phyloP scores from a whole-genome alignment of 2,888 invertebrate species.

The Meteorus cinctellus region DNA sequence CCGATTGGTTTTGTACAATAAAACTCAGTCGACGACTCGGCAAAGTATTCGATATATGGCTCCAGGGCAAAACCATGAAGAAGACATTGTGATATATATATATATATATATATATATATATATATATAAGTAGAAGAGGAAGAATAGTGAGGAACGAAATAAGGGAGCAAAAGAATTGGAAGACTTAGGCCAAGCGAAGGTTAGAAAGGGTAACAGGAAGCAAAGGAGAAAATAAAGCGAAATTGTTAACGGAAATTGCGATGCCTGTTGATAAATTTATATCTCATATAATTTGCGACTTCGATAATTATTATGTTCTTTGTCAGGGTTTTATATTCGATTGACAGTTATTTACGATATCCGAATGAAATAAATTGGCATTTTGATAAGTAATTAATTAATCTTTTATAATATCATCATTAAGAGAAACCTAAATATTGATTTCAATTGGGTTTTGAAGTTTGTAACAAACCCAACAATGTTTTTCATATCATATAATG shows the following conservation, averaged over 20 bases:
- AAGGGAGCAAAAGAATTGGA: neutral
- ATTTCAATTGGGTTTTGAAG: too few relatives aligned
- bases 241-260: constrained; percentile 56
- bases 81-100: neutral
- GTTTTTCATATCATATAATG: too few relatives aligned
- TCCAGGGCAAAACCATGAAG: neutral
- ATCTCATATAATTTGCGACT: constrained; percentile 48
- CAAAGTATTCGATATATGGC: constrained; percentile 19
- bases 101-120: neutral
- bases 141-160: neutral
- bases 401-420: too few relatives aligned
- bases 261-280: constrained; percentile 44
- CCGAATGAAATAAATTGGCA: too few relatives aligned
- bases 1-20: constrained; percentile 42
- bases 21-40: constrained; percentile 22
- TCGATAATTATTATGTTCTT: constrained; percentile 49
- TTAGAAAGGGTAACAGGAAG: constrained; percentile 8
- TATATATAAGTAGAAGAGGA: neutral
- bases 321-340: constrained; percentile 49
- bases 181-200: neutral
- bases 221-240: constrained; percentile 30
- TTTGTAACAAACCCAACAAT: too few relatives aligned
- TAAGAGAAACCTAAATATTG: too few relatives aligned
- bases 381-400: too few relatives aligned
- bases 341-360: constrained; percentile 42